Base-by-base conservation (phyloP, 2,888 invertebrate species). In the Schrankia costaestrigalis region DNA sequence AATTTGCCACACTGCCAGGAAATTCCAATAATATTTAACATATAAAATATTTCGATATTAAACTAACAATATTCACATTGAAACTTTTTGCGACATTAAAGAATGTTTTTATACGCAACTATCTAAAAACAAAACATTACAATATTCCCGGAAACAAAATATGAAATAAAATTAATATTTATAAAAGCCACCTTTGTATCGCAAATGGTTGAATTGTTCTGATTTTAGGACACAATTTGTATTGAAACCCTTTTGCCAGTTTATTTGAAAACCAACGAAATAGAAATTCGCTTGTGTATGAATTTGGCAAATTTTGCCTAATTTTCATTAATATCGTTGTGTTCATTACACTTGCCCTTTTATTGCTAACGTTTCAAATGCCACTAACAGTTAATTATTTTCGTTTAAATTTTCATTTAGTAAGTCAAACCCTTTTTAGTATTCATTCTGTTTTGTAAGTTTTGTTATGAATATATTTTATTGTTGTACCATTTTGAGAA, bases 251-350 rank as follows among this genome's bases (percentile, higher is more conserved):
- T 53, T 56, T 52, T 13, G 34, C 33, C 35, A 49, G 49, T 58
- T 60, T 63, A 66, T 66, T 66, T 56, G 56, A 59, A n/a, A 62
- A 65, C 69, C 53, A 59, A 56, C 46, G 53, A 63, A 72, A 73
- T 71, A 71, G 71, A 73, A 74, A 74, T 72, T 67, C 64, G 60
- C 51, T 53, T 50, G 61, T 62, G 63, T 60, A 68, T 63, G 67
- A 73, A 71, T 78, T 70, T 32, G 23, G 27, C 25, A 32, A 38
- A 38, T 29, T 28, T 32, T 56, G 62, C 61, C 59, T 69, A 69
- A 72, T 74, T 71, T 66, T 55, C 60, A 59, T 64, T 68, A 71
- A 67, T 70, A 68, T 68, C 54, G 63, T 62, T 66, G 62, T 71
- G 69, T 71, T 65, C 63, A 70, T 71, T 69, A 71, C 57, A 56